phyloP scores from a whole-genome alignment of 1,140 invertebrate genomes.

The Geopemphigus sp. region DNA sequence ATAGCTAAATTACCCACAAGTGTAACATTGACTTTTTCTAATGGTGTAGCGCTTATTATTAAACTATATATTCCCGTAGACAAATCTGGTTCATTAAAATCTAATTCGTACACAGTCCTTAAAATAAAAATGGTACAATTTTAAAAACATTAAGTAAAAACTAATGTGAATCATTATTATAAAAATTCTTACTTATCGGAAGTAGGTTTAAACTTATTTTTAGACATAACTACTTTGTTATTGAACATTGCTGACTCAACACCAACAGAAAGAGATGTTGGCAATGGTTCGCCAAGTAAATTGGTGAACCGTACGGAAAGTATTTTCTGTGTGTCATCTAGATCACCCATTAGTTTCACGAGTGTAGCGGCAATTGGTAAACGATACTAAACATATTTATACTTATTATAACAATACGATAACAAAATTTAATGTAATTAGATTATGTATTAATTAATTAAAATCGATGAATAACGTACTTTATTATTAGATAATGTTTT shows the following conservation, averaged over 20 bases:
- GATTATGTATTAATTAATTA: background rate
- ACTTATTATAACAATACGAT: background rate
- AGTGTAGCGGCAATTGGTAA: constrained; percentile 42
- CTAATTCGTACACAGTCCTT: constrained; percentile 72
- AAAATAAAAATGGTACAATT: constrained; percentile 50
- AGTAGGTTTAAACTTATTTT: constrained; percentile 61
- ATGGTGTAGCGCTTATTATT: constrained; percentile 66
- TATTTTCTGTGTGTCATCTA: constrained; percentile 43
- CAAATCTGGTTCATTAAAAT: constrained; percentile 76
- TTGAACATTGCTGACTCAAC: constrained; percentile 73
- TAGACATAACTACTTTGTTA: constrained; percentile 72
- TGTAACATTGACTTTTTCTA: constrained; percentile 59
- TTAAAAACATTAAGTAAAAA: background rate
- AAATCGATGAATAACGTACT: constrained; percentile 54
- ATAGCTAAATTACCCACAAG: constrained; percentile 60
- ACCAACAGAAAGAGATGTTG: constrained; percentile 64
- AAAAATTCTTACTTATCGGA: constrained; percentile 57
- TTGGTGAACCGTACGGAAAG: constrained; percentile 63
- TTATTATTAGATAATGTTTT: constrained; percentile 67
- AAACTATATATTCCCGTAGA: constrained; percentile 81
- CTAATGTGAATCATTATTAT: background rate
- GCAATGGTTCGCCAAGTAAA: constrained; percentile 74
- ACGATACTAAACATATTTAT: constrained; percentile 21
- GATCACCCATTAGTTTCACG: constrained; percentile 36
- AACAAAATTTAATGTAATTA: background rate